These are phyloP conservation scores for Pristionchus pacificus DNA, from an alignment of 1,140 invertebrate genomes.

Conservation along the genomic window DNA sequence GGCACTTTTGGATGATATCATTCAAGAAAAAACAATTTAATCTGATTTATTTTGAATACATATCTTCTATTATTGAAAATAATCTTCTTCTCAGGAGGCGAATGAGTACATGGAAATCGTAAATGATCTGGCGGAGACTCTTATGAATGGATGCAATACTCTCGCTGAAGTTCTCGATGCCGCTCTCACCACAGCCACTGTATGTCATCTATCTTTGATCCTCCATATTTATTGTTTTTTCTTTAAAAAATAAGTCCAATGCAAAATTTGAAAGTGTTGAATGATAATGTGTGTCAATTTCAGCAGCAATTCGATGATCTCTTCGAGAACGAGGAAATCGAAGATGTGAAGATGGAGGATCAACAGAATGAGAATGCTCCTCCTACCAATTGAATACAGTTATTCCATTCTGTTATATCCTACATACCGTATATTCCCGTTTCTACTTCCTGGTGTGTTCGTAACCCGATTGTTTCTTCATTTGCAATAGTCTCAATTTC, in stretches of 20 bases:
- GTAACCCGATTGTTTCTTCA: not conserved
- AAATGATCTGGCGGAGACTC: not conserved
- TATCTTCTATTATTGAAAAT: no score
- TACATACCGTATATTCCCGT: no score
- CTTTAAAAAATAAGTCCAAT: not conserved
- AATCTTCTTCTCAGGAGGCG: not conserved
- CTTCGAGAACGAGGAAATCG: not conserved
- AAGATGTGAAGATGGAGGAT: not conserved
- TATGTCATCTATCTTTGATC: no score
- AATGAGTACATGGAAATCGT: not conserved
- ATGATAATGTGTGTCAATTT: not conserved
- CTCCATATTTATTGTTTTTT: no score
- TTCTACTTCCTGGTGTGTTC: no score
- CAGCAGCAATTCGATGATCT: not conserved
- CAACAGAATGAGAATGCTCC: no score
- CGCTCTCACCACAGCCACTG: not conserved
- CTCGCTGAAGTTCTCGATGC: not conserved
- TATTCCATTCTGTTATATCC: no score
- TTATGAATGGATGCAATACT: not conserved
- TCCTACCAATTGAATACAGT: no score
- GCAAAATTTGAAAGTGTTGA: not conserved
- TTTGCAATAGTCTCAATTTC: not conserved
- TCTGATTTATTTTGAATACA: not conserved
- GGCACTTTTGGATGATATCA: no score
- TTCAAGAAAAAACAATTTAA: not conserved